phyloP scores from a whole-genome alignment of 2,888 invertebrate genomes.

The Ypsolopha scabrella region DNA sequence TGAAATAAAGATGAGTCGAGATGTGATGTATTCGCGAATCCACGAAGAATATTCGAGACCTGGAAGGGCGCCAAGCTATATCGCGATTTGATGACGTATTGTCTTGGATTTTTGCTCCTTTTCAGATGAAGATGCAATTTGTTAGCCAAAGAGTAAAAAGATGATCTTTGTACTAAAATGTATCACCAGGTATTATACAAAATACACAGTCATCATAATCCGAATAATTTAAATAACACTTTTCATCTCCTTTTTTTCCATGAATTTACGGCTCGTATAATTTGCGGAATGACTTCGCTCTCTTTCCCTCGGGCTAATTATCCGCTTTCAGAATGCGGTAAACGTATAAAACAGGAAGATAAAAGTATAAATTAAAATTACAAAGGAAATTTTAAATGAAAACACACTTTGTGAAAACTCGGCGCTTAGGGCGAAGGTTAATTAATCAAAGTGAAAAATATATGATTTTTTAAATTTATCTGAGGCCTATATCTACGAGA shows the following conservation, averaged over 20 bases:
- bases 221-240: too few relatives aligned
- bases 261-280: constrained; percentile 18
- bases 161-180: too few relatives aligned
- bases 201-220: too few relatives aligned
- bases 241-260: background rate
- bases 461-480: too few relatives aligned
- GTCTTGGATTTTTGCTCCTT: background rate
- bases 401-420: constrained; percentile 8
- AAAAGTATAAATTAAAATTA: background rate
- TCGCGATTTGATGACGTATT: constrained; percentile 4
- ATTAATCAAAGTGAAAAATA: constrained; percentile 14
- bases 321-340: constrained; percentile 1
- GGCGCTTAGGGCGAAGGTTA: constrained; percentile 10
- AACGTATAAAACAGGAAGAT: background rate
- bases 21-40: background rate
- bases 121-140: too few relatives aligned
- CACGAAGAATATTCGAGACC: background rate
- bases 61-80: background rate
- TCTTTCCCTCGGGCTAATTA: constrained; percentile 17
- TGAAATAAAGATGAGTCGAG: too few relatives aligned
- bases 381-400: constrained; percentile 1
- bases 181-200: too few relatives aligned
- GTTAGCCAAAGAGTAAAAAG: too few relatives aligned
- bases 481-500: too few relatives aligned
- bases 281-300: constrained; percentile 12